phyloP scores from a whole-genome alignment of 2,797 vertebrate genomes.

The Anguilla megastoma region DNA sequence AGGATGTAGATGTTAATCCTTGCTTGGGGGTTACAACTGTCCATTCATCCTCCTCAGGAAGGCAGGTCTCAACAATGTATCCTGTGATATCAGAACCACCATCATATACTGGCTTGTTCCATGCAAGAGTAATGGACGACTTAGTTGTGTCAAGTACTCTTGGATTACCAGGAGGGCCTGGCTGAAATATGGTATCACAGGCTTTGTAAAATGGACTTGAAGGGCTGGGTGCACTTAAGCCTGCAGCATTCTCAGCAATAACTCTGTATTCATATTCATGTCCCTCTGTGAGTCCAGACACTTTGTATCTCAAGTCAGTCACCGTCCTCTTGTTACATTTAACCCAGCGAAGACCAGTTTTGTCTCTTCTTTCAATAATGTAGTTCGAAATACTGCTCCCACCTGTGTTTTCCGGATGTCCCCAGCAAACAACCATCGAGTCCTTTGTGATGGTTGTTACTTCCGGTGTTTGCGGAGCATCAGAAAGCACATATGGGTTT shows the following conservation, averaged over 20 bases:
- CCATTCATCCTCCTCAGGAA: conserved; percentile 97
- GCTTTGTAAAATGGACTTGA: conserved; percentile 94
- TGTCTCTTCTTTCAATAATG: conserved; percentile 92
- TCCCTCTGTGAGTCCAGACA: conserved; percentile 87
- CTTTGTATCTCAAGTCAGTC: conserved; percentile 92
- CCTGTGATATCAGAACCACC: conserved; percentile 97
- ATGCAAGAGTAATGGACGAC: conserved; percentile 93
- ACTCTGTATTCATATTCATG: conserved; percentile 98
- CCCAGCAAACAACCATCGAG: conserved; percentile 98
- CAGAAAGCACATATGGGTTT: conserved; percentile 89
- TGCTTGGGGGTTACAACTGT: conserved; percentile 86
- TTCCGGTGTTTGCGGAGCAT: conserved; percentile 89
- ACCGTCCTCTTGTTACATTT: conserved; percentile 95
- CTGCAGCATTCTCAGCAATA: conserved; percentile 96
- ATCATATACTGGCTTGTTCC: conserved; percentile 98
- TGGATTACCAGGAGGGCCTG: conserved; percentile 94
- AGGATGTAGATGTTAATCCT: conserved; percentile 90
- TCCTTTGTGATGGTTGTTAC: conserved; percentile 94
- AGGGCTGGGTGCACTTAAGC: conserved; percentile 87
- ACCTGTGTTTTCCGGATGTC: conserved; percentile 91
- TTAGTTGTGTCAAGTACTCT: conserved; percentile 92
- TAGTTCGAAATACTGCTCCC: conserved; percentile 94
- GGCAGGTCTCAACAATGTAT: conserved; percentile 92
- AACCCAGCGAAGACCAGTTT: conserved; percentile 90
- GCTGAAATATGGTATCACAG: conserved; percentile 92